Conservation (phyloP, 1,140 invertebrate species). For the Lanistes nyassanus region DNA sequence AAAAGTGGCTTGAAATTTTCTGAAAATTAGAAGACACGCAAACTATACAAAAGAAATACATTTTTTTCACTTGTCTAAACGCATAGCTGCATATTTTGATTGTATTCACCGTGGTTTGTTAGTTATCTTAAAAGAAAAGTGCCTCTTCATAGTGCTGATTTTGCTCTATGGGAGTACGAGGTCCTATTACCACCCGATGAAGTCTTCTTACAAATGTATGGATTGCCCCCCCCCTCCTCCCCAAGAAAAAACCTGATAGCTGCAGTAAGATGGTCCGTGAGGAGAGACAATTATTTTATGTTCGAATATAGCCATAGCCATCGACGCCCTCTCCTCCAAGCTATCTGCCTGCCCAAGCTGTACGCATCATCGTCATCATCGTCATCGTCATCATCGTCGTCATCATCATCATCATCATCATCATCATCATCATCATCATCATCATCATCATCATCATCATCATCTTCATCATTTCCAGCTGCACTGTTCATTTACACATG, state of each 20-base stretch:
- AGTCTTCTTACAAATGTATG: no score
- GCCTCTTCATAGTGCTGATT: no score
- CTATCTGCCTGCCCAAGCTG: background rate
- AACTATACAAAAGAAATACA: no score
- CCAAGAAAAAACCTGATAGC: background rate
- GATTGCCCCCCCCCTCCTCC: no score
- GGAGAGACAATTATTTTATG: background rate
- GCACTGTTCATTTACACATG: background rate
- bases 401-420: slow-evolving; percentile 25
- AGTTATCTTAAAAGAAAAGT: no score
- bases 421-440: slow-evolving; percentile 23
- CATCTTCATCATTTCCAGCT: slow-evolving; percentile 6
- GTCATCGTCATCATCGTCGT: slow-evolving; percentile 10
- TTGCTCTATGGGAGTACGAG: no score
- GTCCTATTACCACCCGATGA: no score
- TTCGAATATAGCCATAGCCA: background rate
- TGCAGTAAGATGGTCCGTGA: background rate
- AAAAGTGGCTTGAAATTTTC: no score
- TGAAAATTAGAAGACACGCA: no score
- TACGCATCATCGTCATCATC: slow-evolving; percentile 17
- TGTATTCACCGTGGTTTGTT: no score
- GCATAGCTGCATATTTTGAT: no score
- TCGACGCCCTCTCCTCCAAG: background rate
- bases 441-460: slow-evolving; percentile 17
- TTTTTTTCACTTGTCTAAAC: no score